Conservation (phyloP, 2,888 invertebrate species). For the Agrilus cyanescens region DNA sequence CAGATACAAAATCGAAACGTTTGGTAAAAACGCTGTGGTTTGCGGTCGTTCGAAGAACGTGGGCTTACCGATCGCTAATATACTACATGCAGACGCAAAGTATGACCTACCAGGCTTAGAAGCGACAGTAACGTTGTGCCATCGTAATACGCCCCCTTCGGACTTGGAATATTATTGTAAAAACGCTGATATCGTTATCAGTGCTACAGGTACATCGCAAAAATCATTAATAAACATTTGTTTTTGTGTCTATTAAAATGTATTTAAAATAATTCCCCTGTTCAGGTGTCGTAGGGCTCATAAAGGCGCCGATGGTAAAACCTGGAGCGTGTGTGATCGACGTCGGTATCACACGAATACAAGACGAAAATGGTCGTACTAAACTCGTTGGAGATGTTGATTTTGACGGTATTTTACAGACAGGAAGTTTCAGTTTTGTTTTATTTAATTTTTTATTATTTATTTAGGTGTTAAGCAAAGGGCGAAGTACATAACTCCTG, state of each 20-base stretch:
- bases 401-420: constrained; percentile 51
- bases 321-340: constrained; percentile 82
- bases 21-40: constrained; percentile 79
- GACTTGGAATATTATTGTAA: constrained; percentile 58
- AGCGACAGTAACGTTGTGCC: constrained; percentile 83
- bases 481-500: constrained; percentile 79
- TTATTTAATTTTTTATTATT: constrained; percentile 10
- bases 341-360: constrained; percentile 71
- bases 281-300: constrained; percentile 59
- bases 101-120: constrained; percentile 63
- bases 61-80: constrained; percentile 77
- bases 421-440: neutral
- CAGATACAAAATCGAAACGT: constrained; percentile 57
- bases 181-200: constrained; percentile 66
- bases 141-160: constrained; percentile 71
- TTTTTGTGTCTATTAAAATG: neutral
- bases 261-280: constrained; percentile 11
- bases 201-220: constrained; percentile 69
- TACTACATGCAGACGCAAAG: constrained; percentile 67
- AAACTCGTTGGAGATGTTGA: constrained; percentile 83
- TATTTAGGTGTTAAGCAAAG: constrained; percentile 58
- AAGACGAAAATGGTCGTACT: constrained; percentile 50
- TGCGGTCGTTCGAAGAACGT: constrained; percentile 88
- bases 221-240: no score
- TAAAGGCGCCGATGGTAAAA: constrained; percentile 77